phyloP scores from a whole-genome alignment of 1,140 invertebrate genomes.

The Lordiphosa clarofinis region DNA sequence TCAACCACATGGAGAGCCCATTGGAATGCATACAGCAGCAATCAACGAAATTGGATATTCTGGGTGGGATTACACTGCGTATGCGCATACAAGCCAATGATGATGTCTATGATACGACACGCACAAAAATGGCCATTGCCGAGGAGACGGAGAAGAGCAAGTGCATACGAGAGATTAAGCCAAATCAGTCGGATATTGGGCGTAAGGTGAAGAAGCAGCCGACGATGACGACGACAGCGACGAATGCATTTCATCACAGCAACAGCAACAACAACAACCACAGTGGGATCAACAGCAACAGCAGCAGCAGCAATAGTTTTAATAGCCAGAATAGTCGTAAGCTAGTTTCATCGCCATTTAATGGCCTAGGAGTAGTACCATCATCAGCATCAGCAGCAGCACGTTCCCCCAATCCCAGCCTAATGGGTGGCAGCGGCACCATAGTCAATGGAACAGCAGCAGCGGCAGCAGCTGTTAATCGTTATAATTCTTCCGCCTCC shows the following conservation, averaged over 20 bases:
- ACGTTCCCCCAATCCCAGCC: slow-evolving; percentile 71
- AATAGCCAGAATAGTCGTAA: slow-evolving; percentile 78
- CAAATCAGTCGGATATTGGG: slow-evolving; percentile 92
- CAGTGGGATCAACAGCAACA: slow-evolving; percentile 48
- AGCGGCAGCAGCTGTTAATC: slow-evolving; percentile 37
- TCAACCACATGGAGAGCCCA: slow-evolving; percentile 81
- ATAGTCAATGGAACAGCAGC: slow-evolving; percentile 48
- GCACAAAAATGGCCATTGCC: slow-evolving; percentile 91
- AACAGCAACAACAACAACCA: slow-evolving; percentile 20
- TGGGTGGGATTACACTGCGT: slow-evolving; percentile 90
- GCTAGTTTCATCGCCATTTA: slow-evolving; percentile 74
- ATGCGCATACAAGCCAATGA: slow-evolving; percentile 96
- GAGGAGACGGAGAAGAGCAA: slow-evolving; percentile 95
- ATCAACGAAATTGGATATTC: slow-evolving; percentile 85
- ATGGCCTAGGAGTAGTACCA: slow-evolving; percentile 60
- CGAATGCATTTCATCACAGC: slow-evolving; percentile 48
- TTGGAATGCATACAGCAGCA: slow-evolving; percentile 94
- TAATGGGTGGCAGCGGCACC: slow-evolving; percentile 64
- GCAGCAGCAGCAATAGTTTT: slow-evolving; percentile 68
- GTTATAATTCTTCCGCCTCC: slow-evolving; percentile 39
- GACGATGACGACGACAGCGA: slow-evolving; percentile 20
- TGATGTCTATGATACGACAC: slow-evolving; percentile 95
- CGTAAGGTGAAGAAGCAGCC: slow-evolving; percentile 85
- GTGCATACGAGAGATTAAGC: slow-evolving; percentile 95
- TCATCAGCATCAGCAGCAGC: slow-evolving; percentile 24